Evolutionary conservation across 2,888 invertebrate species (phyloP).

Genomic region (Iselma pallidipennis): DNA sequence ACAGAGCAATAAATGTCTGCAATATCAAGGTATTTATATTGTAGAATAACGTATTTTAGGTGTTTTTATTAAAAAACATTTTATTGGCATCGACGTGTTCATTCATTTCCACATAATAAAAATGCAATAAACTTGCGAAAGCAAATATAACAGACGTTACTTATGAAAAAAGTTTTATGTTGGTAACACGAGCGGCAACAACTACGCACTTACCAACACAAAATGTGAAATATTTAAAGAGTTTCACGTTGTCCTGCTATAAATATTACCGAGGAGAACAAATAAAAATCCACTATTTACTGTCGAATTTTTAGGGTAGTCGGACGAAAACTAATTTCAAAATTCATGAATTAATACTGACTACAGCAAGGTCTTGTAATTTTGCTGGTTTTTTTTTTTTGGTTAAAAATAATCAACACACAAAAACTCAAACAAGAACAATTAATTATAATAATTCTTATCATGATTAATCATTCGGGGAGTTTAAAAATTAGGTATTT

Average conservation of each 20-base stretch:
- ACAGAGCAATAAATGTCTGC: not conserved
- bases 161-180: slow-evolving; percentile 27
- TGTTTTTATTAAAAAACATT: slow-evolving; percentile 19
- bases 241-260: slow-evolving; percentile 26
- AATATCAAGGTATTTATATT: not conserved
- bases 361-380: not conserved
- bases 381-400: not conserved
- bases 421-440: too few relatives aligned
- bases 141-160: slow-evolving; percentile 20
- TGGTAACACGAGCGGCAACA: slow-evolving; percentile 22
- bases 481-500: too few relatives aligned
- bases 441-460: too few relatives aligned
- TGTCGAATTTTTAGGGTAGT: slow-evolving; percentile 23
- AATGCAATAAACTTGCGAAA: slow-evolving; percentile 24
- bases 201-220: slow-evolving; percentile 21
- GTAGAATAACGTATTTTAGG: not conserved
- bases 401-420: not conserved
- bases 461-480: too few relatives aligned
- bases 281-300: slow-evolving; percentile 25
- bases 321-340: slow-evolving; percentile 20
- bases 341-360: slow-evolving; percentile 17
- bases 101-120: slow-evolving; percentile 29
- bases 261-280: slow-evolving; percentile 23
- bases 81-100: slow-evolving; percentile 22
- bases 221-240: slow-evolving; percentile 27